Evolutionary conservation across 2,113 vertebrate species (phyloP).

Genomic region (Vicugna pacos): DNA sequence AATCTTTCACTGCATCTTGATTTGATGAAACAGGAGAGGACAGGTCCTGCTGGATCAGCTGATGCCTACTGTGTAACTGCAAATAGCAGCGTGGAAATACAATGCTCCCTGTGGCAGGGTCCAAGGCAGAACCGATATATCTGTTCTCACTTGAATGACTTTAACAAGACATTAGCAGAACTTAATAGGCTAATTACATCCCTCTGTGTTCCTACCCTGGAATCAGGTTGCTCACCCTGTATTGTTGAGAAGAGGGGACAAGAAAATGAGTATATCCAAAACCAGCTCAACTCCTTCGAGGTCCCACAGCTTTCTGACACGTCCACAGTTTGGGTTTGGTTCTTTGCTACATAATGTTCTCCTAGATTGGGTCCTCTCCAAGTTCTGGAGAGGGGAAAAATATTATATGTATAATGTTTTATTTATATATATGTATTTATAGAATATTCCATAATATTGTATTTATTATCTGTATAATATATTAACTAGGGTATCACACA

Average conservation of each 20-base stretch:
- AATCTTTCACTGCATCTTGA: neutral
- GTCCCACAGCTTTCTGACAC: neutral
- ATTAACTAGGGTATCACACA: neutral
- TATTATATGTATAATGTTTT: neutral
- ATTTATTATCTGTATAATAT: neutral
- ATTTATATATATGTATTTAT: neutral
- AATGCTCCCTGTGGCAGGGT: neutral
- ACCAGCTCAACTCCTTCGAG: neutral
- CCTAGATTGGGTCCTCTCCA: neutral
- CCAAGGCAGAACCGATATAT: constrained; percentile 84
- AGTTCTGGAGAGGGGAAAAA: neutral
- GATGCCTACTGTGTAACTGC: neutral
- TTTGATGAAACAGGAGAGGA: neutral
- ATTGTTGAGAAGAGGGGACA: neutral
- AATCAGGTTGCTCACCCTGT: constrained; percentile 79
- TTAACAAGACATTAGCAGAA: constrained; percentile 94
- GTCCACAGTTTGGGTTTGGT: neutral
- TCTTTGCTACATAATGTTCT: neutral
- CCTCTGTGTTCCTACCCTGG: constrained; percentile 79
- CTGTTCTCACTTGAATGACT: constrained; percentile 87
- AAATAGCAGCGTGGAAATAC: neutral
- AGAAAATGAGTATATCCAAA: neutral
- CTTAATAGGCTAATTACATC: constrained; percentile 98
- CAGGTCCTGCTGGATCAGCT: neutral
- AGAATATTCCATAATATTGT: neutral